Conservation (phyloP, 2,113 vertebrate species). For the Xiphophorus maculatus region DNA sequence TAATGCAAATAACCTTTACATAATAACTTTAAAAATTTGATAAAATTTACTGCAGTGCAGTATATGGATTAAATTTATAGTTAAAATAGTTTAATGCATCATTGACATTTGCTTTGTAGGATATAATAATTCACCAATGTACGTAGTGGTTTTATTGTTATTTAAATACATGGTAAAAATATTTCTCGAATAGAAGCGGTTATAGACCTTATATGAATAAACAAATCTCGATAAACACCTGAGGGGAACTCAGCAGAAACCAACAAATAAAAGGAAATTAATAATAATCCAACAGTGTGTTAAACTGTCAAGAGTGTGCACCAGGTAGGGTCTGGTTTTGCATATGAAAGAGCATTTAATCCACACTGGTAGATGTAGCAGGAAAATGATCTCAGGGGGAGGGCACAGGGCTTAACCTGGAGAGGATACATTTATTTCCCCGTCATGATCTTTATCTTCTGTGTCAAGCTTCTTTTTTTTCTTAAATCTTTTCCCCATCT, state of each 20-base stretch:
- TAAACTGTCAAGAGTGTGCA: constrained; percentile 12
- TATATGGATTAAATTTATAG: background rate
- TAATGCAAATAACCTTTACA: background rate
- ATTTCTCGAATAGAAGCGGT: background rate
- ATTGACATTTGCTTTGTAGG: background rate
- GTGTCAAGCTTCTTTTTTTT: background rate
- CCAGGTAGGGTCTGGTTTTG: constrained; percentile 11
- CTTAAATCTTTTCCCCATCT: constrained; percentile 7
- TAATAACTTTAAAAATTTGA: background rate
- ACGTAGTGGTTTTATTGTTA: background rate
- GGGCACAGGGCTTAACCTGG: constrained; percentile 18
- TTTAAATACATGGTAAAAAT: background rate
- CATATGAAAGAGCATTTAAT: constrained; percentile 39
- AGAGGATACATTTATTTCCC: constrained; percentile 18
- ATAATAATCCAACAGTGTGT: background rate
- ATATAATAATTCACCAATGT: background rate
- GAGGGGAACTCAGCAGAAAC: background rate
- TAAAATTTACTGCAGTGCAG: background rate
- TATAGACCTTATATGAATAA: background rate
- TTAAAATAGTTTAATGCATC: background rate
- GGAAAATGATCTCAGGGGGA: constrained; percentile 27
- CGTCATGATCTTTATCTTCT: constrained; percentile 16
- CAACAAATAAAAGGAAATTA: background rate
- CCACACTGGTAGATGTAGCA: constrained; percentile 23
- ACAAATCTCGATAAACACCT: background rate